Evolutionary conservation across 2,113 vertebrate genomes (phyloP), one percentile per base, ranked within the genome.

Genomic region (Zeus faber): DNA sequence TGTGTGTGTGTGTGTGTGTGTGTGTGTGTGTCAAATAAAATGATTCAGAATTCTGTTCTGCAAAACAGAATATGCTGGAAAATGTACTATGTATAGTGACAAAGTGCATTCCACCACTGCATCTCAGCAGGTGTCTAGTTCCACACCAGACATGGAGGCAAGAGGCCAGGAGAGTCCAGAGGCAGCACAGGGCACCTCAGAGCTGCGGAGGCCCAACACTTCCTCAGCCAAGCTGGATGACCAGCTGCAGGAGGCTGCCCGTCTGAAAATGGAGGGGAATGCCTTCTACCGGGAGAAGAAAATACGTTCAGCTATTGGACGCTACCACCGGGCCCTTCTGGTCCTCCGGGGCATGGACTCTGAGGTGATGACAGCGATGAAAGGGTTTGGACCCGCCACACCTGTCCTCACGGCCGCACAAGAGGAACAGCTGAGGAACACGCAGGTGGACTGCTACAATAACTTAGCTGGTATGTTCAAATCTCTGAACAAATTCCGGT

Each of bases 401-500:
- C 85, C 83, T 0, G 50, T 68, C 5, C 88, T 94, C 2, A 85
- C 83, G 2, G 31, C 79, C 1, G 79, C 90, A 18, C 92, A 95
- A 57, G 87, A 91, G 27, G 71, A 70, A 23, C 21, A 73, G 3
- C 77, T 95, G 18, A 88, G 90, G 50, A 82, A 51, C 70, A 92
- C 77, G 23, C 91, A 94, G 83, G 82, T 91, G 2, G 93, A 95
- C 82, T 95, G 94, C 84, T 94, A 95, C 87, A 96, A 94, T 83
- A 96, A 95, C 55, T 73, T 96, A 53, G 91, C 94, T 62, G 94
- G 94, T 95, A 89, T 10, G 60, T 72, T n/a, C n/a, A n/a, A n/a
- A n/a, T n/a, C n/a, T n/a, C n/a, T n/a, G n/a, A n/a, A n/a, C n/a
- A n/a, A n/a, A n/a, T n/a, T n/a, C n/a, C n/a, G n/a, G n/a, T n/a